Conservation (phyloP, 2,797 vertebrate genomes). For the Alca torda region DNA sequence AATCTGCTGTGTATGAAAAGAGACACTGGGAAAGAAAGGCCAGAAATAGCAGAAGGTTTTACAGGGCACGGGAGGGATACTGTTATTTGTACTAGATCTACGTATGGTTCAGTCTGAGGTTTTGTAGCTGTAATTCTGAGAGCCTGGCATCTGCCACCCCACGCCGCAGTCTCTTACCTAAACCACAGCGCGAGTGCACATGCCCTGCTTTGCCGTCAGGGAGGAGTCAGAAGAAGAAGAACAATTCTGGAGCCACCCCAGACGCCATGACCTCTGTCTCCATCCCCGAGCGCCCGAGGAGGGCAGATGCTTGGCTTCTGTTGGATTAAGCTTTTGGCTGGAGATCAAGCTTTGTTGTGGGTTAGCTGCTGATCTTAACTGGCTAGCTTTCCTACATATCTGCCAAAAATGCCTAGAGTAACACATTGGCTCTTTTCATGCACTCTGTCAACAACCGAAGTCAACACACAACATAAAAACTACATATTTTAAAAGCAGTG, state of each 20-base stretch:
- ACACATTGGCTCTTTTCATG: not conserved
- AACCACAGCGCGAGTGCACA: not conserved
- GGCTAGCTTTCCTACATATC: not conserved
- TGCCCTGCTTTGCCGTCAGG: not conserved
- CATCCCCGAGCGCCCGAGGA: not conserved
- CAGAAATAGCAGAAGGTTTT: conserved; percentile 27
- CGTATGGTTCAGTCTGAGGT: not conserved
- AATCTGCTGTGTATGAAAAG: not conserved
- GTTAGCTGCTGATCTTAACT: conserved; percentile 45
- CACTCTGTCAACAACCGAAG: not conserved
- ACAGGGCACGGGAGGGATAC: not conserved
- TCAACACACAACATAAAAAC: not conserved
- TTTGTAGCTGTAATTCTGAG: conserved; percentile 4
- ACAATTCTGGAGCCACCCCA: not conserved
- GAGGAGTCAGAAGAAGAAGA: not conserved
- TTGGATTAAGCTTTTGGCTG: conserved; percentile 54
- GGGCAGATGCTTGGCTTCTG: conserved; percentile 44
- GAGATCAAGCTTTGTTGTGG: conserved; percentile 28
- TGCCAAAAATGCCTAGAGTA: conserved; percentile 33
- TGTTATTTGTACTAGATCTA: not conserved
- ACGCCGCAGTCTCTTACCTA: not conserved
- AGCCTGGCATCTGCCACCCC: not conserved
- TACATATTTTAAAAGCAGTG: not conserved
- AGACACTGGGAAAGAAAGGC: not conserved
- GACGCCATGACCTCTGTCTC: conserved; percentile 1